A percentile compares a stretch with the other conserved stretches of the same genome.
phyloP scores from a whole-genome alignment of 1,140 invertebrate species.

The Dinothrombium tinctorium region DNA sequence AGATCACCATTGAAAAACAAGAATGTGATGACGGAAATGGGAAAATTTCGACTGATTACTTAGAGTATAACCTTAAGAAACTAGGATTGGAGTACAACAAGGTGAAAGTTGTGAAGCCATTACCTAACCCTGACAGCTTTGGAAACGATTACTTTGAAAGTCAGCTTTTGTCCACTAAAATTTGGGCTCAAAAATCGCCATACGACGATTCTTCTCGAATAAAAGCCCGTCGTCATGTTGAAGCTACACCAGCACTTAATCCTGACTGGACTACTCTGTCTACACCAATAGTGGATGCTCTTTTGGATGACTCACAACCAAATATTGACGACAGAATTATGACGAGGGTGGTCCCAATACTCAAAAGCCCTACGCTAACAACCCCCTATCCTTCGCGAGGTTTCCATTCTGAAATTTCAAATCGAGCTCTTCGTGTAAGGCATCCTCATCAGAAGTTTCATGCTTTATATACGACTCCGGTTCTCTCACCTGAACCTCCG shows the following conservation, averaged over 20 bases:
- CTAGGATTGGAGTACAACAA: no score
- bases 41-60: no score
- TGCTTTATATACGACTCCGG: neutral
- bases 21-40: neutral
- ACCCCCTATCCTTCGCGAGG: no score
- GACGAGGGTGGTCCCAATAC: no score
- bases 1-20: neutral
- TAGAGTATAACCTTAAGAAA: no score
- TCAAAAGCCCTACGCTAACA: no score
- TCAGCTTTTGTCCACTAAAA: neutral
- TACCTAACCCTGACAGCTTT: neutral
- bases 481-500: neutral
- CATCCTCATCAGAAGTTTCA: neutral
- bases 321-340: neutral
- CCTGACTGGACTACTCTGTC: neutral
- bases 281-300: neutral
- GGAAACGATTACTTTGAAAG: neutral
- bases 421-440: neutral
- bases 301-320: neutral
- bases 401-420: neutral
- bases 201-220: no score
- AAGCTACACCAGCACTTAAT: neutral
- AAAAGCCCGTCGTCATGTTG: no score
- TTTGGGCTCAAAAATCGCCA: no score
- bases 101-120: neutral